Percentiles rank a stretch among this genome's conserved stretches.
Evolutionary conservation across 2,888 invertebrate species (phyloP).

Genomic region (Oasisia sp.): DNA sequence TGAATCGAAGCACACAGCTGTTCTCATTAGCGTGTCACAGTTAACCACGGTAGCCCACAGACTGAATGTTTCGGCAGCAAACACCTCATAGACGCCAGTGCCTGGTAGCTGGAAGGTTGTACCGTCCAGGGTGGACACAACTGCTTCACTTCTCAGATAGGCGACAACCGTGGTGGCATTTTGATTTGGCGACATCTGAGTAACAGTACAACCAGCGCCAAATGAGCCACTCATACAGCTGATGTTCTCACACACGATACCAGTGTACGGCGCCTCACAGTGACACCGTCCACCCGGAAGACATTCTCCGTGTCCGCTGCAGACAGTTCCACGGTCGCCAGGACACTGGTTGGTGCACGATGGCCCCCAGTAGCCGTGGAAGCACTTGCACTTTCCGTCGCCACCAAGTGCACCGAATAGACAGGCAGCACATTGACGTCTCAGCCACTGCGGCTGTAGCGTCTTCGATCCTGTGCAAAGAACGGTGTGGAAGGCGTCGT

Average conservation of each 20-base stretch:
- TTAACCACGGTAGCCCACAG: background rate
- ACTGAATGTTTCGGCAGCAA: background rate
- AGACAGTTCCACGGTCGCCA: constrained; percentile 39
- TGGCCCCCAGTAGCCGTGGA: constrained; percentile 45
- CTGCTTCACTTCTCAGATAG: constrained; percentile 45
- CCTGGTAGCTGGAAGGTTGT: constrained; percentile 40
- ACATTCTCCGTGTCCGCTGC: constrained; percentile 44
- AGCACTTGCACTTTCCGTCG: constrained; percentile 39
- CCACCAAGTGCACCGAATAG: constrained; percentile 27
- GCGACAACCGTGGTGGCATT: constrained; percentile 36
- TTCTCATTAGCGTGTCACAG: background rate
- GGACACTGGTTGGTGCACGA: constrained; percentile 43
- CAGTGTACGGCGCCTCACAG: constrained; percentile 46
- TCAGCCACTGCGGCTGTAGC: background rate
- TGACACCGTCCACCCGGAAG: constrained; percentile 45
- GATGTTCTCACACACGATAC: constrained; percentile 40
- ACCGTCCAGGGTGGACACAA: constrained; percentile 47
- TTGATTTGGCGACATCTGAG: constrained; percentile 27
- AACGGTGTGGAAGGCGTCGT: background rate
- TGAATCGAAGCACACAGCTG: background rate
- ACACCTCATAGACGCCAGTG: constrained; percentile 41
- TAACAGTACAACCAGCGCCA: constrained; percentile 45
- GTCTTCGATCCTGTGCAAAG: background rate
- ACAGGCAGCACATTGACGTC: background rate
- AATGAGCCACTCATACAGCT: constrained; percentile 45